Percentiles rank a stretch among this genome's conserved stretches.
phyloP scores from a whole-genome alignment of 2,888 invertebrate genomes.

The Lasioglossum leucozonium region DNA sequence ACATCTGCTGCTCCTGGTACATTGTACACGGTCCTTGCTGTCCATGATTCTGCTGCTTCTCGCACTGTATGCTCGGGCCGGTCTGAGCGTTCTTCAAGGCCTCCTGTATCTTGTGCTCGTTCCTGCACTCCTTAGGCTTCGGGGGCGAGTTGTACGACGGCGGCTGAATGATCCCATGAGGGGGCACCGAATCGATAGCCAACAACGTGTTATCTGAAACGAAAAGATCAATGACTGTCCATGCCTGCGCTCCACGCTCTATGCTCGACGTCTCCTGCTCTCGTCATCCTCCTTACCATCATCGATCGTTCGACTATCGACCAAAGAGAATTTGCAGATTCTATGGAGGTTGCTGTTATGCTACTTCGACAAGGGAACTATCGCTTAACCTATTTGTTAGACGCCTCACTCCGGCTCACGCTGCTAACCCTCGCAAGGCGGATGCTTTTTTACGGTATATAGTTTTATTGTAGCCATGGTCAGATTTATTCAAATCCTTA shows the following conservation, averaged over 20 bases:
- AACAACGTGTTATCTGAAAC: constrained; percentile 82
- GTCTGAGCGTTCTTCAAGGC: constrained; percentile 50
- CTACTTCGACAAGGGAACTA: background rate
- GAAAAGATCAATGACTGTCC: constrained; percentile 42
- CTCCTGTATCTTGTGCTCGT: constrained; percentile 66
- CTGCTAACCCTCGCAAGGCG: background rate
- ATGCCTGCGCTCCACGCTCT: too few species aligned
- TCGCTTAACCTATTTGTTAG: constrained; percentile 32
- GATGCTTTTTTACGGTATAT: background rate
- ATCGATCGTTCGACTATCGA: constrained; percentile 18
- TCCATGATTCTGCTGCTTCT: constrained; percentile 56
- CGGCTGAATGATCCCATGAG: constrained; percentile 70
- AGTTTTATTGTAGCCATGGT: background rate
- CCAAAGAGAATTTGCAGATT: background rate
- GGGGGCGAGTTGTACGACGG: constrained; percentile 79
- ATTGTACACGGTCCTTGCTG: constrained; percentile 27
- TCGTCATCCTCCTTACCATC: background rate
- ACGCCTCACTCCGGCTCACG: background rate
- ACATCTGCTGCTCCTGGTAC: constrained; percentile 38
- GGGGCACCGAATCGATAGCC: constrained; percentile 73
- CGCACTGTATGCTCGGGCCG: constrained; percentile 2
- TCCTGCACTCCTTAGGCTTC: constrained; percentile 66
- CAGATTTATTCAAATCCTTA: background rate
- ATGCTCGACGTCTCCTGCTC: background rate
- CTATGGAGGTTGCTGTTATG: constrained; percentile 18